Conservation (phyloP, 2,888 invertebrate species). For the Andrena haemorrhoa region DNA sequence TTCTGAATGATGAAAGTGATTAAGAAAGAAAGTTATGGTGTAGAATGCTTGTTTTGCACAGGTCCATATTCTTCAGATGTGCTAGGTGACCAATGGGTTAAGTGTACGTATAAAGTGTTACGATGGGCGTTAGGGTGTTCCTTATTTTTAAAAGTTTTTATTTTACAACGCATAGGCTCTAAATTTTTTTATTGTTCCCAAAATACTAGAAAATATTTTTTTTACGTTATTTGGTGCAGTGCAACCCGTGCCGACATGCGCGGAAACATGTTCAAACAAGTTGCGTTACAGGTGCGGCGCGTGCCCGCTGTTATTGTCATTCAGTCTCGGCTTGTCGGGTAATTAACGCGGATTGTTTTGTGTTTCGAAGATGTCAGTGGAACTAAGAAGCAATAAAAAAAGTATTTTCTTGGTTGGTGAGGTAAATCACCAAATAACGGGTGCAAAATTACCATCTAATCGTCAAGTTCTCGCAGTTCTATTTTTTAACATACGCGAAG, state of each 20-base stretch:
- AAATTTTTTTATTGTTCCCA: slow-evolving; percentile 5
- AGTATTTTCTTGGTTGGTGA: slow-evolving; percentile 4
- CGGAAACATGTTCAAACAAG: slow-evolving; percentile 7
- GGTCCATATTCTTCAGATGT: too few species aligned
- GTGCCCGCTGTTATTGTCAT: slow-evolving; percentile 7
- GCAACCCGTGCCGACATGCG: slow-evolving; percentile 8
- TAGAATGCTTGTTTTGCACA: too few species aligned
- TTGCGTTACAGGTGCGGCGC: slow-evolving; percentile 8
- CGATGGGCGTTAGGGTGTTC: too few species aligned
- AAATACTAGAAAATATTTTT: slow-evolving; percentile 8
- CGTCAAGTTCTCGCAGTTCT: slow-evolving; percentile 4
- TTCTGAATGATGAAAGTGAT: too few species aligned
- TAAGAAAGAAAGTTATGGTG: too few species aligned
- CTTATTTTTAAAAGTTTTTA: slow-evolving; percentile 2
- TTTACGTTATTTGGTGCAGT: slow-evolving; percentile 8
- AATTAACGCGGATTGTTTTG: neutral
- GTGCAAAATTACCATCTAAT: slow-evolving; percentile 4
- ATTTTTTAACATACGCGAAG: slow-evolving; percentile 4
- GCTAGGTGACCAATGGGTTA: too few species aligned
- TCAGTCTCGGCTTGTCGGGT: slow-evolving; percentile 8
- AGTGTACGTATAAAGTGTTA: too few species aligned
- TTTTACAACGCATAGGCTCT: slow-evolving; percentile 2
- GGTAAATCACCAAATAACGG: slow-evolving; percentile 4
- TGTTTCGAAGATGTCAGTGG: slow-evolving; percentile 4
- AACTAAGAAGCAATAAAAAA: slow-evolving; percentile 4